Evolutionary conservation across 92 coral and sea anemone genomes (phyloP), one percentile per base, ranked within the genome.

Genomic region (Epizoanthus illoricatus): DNA sequence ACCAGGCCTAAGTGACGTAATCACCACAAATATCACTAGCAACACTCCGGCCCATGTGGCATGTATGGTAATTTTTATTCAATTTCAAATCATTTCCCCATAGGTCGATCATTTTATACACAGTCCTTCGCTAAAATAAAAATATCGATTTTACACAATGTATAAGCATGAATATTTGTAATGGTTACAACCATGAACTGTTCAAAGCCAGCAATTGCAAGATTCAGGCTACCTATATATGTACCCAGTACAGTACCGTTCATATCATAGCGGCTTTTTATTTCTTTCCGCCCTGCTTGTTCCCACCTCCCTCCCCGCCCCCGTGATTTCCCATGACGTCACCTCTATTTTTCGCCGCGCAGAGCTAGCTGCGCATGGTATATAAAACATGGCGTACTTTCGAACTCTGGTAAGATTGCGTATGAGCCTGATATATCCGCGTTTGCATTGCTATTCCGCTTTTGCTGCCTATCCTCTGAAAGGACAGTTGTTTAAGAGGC

Each of bases 381-480:
- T 52, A 65, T 42, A 78, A 63, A 63, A 78, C 21, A 78, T 78
- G 82, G 82, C 82, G 82, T 63, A 45, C 59, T 43, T 19, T 5
- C 17, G 79, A 49, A 5, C 19, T 21, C 40, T 73, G 79, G 79
- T 4, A 54, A 33, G 58, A 42, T 78, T 78, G 20, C 82, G 82
- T 78, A 0, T 23, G 40, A 41, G 39, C 71, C 49, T 20, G 45
- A 78, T 78, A 40, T 78, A 63, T 45, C 82, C 61, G 52, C 45
- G 20, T 19, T 63, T 78, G 61, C 59, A 43, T 43, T 24, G 82
- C 71, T 24, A 18, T 40, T 21, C 82, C 12, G 33, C 71, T 20
- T n/a, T 21, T 63, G 39, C 54, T 13, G 71, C 59, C 45, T 41
- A 23, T 63, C 47, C 49, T 13, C 45, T 42, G 3, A 63, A 62